phyloP scores from a whole-genome alignment of 2,888 invertebrate species.

The Bugulina stolonifera region DNA sequence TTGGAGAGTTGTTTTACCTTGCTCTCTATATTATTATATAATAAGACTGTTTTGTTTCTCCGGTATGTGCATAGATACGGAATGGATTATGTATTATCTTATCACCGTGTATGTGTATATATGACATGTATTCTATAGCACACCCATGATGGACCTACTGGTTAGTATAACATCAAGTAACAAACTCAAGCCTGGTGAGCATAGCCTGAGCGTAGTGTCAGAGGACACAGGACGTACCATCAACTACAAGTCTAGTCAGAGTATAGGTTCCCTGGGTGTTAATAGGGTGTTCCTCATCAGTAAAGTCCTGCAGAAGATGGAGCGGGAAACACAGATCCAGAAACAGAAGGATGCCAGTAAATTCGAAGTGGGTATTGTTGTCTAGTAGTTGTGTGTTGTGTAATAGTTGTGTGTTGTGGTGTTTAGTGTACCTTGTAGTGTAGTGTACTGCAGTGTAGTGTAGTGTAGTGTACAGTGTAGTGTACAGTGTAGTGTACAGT shows the following conservation, averaged over 20 bases:
- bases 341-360: constrained; percentile 55
- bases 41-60: too few species aligned
- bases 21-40: too few species aligned
- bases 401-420: too few species aligned
- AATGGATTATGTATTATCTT: too few species aligned
- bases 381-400: too few species aligned
- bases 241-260: constrained; percentile 69
- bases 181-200: constrained; percentile 63
- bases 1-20: too few species aligned
- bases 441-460: too few species aligned
- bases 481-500: too few species aligned
- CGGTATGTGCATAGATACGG: too few species aligned
- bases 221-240: constrained; percentile 57
- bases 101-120: not conserved
- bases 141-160: constrained; percentile 72
- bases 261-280: constrained; percentile 61
- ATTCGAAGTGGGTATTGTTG: constrained; percentile 59
- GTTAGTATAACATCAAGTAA: constrained; percentile 67
- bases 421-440: too few species aligned
- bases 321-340: constrained; percentile 36
- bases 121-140: too few species aligned
- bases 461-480: too few species aligned
- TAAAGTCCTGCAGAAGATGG: constrained; percentile 46
- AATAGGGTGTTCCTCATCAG: constrained; percentile 57
- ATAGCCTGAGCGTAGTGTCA: constrained; percentile 61